Evolutionary conservation across 1,140 invertebrate genomes (phyloP).

Genomic region (Drosophila orena): DNA sequence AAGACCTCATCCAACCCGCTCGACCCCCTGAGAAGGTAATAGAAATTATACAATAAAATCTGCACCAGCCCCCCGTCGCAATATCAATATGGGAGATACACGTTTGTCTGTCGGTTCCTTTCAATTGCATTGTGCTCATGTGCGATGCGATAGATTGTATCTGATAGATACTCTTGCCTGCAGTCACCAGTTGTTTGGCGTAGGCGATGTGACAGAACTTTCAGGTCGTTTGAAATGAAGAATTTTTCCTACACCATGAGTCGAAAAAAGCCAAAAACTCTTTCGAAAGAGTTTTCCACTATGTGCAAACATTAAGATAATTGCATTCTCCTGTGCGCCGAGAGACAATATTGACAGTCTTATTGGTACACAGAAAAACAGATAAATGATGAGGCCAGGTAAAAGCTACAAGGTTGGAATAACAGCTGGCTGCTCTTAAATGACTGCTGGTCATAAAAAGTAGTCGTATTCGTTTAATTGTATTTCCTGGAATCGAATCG

Average conservation of each 20-base stretch:
- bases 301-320: neutral
- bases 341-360: neutral
- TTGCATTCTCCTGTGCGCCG: neutral
- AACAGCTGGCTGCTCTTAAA: neutral
- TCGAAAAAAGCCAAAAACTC: conserved; percentile 13
- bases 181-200: conserved; percentile 24
- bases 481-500: conserved; percentile 8
- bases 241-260: neutral
- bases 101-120: conserved; percentile 33
- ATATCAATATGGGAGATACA: conserved; percentile 40
- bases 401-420: neutral
- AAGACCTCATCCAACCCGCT: neutral
- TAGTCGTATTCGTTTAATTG: neutral
- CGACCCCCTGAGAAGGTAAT: conserved; percentile 43
- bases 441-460: conserved; percentile 4
- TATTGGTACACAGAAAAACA: neutral
- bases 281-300: neutral
- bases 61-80: conserved; percentile 7
- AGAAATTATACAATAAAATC: conserved; percentile 67
- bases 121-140: conserved; percentile 46
- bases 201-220: conserved; percentile 21
- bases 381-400: neutral
- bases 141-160: conserved; percentile 50
- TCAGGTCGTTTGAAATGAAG: neutral
- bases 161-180: conserved; percentile 30